These are phyloP conservation scores for Eubasilissa splendida DNA, from an alignment of 2,888 invertebrate species.

Conservation along the genomic window DNA sequence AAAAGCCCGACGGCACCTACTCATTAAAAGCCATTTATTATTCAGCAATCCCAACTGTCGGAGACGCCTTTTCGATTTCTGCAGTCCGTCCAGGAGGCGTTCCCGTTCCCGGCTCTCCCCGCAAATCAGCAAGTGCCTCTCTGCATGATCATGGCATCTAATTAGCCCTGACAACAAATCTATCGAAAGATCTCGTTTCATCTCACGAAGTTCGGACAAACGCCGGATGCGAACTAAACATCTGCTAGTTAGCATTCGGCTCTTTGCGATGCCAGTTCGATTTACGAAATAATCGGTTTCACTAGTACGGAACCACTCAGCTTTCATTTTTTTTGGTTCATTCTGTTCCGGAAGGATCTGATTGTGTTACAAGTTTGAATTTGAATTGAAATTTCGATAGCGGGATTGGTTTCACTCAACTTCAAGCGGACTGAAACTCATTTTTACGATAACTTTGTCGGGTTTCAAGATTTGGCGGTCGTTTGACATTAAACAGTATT, in stretches of 20 bases:
- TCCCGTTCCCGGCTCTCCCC: neutral
- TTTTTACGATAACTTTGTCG: too few species aligned
- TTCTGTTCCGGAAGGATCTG: neutral
- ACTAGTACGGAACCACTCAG: constrained; percentile 13
- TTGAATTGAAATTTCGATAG: too few species aligned
- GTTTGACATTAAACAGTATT: too few species aligned
- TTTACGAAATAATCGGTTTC: constrained; percentile 50
- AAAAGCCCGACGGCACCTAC: neutral
- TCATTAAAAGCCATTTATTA: constrained; percentile 24
- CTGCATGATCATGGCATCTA: constrained; percentile 46
- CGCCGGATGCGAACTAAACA: constrained; percentile 51
- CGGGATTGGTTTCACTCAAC: too few species aligned
- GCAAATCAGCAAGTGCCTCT: neutral
- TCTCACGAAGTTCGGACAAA: constrained; percentile 55
- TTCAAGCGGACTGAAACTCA: too few species aligned
- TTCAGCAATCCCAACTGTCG: neutral
- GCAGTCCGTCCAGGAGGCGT: neutral
- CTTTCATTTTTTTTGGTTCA: constrained; percentile 16
- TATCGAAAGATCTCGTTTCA: constrained; percentile 54
- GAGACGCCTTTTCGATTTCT: too few species aligned
- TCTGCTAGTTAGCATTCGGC: constrained; percentile 43
- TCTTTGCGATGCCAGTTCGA: constrained; percentile 31
- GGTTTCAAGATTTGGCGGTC: too few species aligned
- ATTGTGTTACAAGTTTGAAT: neutral
- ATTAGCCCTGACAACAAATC: constrained; percentile 47